Evolutionary conservation across 1,140 invertebrate species (phyloP), one percentile per base, ranked within the genome.

Genomic region (Temnothorax curvispinosus): DNA sequence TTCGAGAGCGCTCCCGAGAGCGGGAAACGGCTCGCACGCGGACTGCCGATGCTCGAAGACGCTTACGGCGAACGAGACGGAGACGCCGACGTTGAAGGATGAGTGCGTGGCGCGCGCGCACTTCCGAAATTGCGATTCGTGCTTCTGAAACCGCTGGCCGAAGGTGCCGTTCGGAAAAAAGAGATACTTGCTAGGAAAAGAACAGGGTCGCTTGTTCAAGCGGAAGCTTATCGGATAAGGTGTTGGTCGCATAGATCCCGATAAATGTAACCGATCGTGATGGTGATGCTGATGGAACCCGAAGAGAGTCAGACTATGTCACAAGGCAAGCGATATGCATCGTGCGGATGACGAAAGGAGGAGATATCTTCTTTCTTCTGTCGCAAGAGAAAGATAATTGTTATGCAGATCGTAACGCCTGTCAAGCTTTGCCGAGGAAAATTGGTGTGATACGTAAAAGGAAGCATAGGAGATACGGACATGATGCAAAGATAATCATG

Each of bases 71-170:
- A 77, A 74, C 87, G 62, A 85, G 77, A 89, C 64, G 35, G 62
- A 85, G 77, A 89, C 64, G 35, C 62, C 58, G 54, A 69, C 77
- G 88, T 75, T 76, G 65, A 86, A 88, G 75, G 69, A 86, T 80
- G 56, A 78, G 60, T 47, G 58, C 67, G 44, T 32, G 64, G 56
- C 88, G 88, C 88, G 84, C 85, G 74, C 85, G 62, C 88, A 81
- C 86, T 77, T 89, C 35, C 32, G 62, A 81, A 69, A 60, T 60
- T 13, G 69, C 41, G 69, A 74, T 74, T 65, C 13, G 41, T 44
- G n/a, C 13, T 47, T 5, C 65, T 69, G 9, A 50, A 69, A 78
- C 41, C 41, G 58, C 3, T 44, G 8, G 52, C 32, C 52, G n/a
- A 76, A 58, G 8, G 58, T 27, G 35, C 18, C 11, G 9, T 41